Percentiles rank a stretch among this genome's conserved stretches.
Evolutionary conservation across 1,140 invertebrate genomes (phyloP).

Genomic region (Galleria mellonella): DNA sequence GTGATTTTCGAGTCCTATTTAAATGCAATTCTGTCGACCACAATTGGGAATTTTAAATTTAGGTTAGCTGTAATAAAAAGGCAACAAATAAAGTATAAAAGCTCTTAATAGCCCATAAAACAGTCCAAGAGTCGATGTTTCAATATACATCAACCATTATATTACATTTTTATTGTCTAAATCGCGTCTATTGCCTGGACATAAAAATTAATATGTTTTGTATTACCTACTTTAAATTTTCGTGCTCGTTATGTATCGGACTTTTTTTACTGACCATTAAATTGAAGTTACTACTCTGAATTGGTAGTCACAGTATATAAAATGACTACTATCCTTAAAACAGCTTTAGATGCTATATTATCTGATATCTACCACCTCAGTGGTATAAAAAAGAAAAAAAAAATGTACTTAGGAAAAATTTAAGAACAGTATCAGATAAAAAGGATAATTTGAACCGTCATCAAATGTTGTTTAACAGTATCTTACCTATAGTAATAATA

Average conservation of each 20-base stretch:
- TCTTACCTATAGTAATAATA: no score
- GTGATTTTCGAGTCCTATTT: background rate
- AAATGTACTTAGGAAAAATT: no score
- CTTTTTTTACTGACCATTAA: no score
- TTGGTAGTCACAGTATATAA: background rate
- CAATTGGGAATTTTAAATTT: background rate
- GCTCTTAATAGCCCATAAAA: conserved; percentile 11
- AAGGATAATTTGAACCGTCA: no score
- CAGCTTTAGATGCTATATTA: no score
- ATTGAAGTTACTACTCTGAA: background rate
- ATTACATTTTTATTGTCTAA: conserved; percentile 5
- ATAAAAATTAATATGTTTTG: conserved; percentile 5
- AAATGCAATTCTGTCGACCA: background rate
- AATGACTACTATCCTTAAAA: no score
- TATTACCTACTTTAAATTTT: no score
- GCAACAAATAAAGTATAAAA: conserved; percentile 12
- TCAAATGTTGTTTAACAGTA: no score
- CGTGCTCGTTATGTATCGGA: no score
- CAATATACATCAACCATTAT: conserved; percentile 8
- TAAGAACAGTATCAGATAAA: no score
- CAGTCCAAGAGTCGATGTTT: conserved; percentile 7
- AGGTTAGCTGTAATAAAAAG: conserved; percentile 7
- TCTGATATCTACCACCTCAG: no score
- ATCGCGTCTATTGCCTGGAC: conserved; percentile 2
- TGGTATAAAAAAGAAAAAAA: no score